Evolutionary conservation across 2,113 vertebrate species (phyloP).

Genomic region (Piprites chloris): DNA sequence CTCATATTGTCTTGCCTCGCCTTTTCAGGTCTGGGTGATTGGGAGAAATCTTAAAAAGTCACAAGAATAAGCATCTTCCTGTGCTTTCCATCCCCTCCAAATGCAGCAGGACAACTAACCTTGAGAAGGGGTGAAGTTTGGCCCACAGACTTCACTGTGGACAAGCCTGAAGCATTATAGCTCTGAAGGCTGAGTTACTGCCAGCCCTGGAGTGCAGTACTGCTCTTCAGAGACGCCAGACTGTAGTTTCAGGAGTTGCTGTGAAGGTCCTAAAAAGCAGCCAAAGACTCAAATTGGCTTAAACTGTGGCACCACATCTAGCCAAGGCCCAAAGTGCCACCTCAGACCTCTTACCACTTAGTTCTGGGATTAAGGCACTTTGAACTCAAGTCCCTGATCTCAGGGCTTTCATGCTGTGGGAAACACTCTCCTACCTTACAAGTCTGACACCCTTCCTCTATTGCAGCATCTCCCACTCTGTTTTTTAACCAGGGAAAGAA

Average conservation of each 20-base stretch:
- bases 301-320: neutral
- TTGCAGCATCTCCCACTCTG: neutral
- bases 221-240: neutral
- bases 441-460: neutral
- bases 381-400: neutral
- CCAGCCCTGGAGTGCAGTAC: neutral
- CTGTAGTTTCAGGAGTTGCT: neutral
- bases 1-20: neutral
- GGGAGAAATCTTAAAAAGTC: neutral
- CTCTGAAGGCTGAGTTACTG: neutral
- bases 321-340: neutral
- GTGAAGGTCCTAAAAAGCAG: neutral
- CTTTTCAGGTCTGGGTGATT: neutral
- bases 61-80: neutral
- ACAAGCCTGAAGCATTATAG: neutral
- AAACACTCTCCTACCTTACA: neutral
- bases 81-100: neutral
- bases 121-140: neutral
- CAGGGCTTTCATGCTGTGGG: rapidly evolving
- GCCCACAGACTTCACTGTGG: neutral
- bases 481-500: neutral
- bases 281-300: neutral
- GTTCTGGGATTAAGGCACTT: neutral
- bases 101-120: neutral
- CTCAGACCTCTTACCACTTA: neutral